Percentiles rank a stretch among this genome's conserved stretches.
phyloP scores from a whole-genome alignment of 2,888 invertebrate genomes.

The Sussaba pulchella region DNA sequence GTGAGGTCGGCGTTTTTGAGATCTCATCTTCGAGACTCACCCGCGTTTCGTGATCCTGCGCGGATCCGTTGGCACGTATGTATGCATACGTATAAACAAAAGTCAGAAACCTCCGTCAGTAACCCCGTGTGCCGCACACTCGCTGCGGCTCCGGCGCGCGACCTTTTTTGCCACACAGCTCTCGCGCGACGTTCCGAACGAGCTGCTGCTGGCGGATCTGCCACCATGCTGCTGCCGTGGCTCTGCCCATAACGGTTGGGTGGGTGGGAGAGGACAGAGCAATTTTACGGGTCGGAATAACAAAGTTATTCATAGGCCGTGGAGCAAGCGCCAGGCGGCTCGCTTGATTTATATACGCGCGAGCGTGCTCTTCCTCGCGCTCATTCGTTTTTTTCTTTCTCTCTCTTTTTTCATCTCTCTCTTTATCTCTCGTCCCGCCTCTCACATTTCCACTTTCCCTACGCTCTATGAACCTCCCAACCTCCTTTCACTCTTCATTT shows the following conservation, averaged over 20 bases:
- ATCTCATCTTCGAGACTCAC: constrained; percentile 24
- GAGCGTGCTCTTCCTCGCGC: constrained; percentile 59
- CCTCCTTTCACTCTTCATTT: constrained; percentile 32
- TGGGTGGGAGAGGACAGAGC: constrained; percentile 68
- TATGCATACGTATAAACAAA: background rate
- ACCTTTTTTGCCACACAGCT: constrained; percentile 53
- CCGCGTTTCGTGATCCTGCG: constrained; percentile 21
- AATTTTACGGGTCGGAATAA: constrained; percentile 70
- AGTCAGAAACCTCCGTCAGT: constrained; percentile 33
- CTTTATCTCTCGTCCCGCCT: constrained; percentile 1
- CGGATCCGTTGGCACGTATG: constrained; percentile 9
- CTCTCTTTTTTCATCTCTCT: constrained; percentile 35
- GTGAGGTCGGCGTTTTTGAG: constrained; percentile 9
- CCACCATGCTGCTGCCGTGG: constrained; percentile 40
- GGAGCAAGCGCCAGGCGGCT: constrained; percentile 64
- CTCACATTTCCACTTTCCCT: constrained; percentile 31
- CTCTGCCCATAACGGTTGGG: constrained; percentile 37
- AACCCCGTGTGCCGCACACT: constrained; percentile 18
- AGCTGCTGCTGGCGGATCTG: constrained; percentile 34
- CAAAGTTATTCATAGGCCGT: constrained; percentile 71
- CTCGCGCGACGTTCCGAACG: constrained; percentile 43
- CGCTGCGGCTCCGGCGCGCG: constrained; percentile 24
- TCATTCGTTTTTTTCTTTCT: constrained; percentile 50
- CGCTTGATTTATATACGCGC: constrained; percentile 69
- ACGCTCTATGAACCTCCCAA: constrained; percentile 36